Evolutionary conservation across 2,797 vertebrate genomes (phyloP), one percentile per base, ranked within the genome.

Genomic region (Ceryle rudis): DNA sequence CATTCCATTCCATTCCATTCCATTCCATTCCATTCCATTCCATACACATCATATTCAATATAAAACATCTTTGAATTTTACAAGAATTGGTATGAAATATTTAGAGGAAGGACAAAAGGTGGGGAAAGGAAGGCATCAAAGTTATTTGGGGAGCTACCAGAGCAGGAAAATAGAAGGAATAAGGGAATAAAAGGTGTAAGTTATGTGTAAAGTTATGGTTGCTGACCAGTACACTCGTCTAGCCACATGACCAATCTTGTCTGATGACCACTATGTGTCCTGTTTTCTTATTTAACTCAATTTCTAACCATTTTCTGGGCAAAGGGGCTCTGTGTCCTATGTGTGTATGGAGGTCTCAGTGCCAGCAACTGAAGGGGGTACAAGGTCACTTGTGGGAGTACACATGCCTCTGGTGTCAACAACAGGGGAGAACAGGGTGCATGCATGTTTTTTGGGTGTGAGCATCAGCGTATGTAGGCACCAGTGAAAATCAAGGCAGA

Each of bases 191-290:
- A 62, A 71, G 13, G 9, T 25, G 14, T 58, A 33, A 15, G 5
- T 57, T 28, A 16, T 1, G 0, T 14, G 18, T 31, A 25, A 25
- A 52, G n/a, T n/a, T n/a, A 21, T 39, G 19, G 11, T 17, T 83
- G 16, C 31, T 64, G 49, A 58, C 28, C 11, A 20, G 10, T 54
- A 29, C 11, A 14, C 7, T 74, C 54, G 25, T 29, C 15, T 29
- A 0, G 0, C 6, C 11, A 31, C 6, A 6, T 3, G 2, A 14
- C 0, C 0, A 47, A 4, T 57, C 28, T 61, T 69, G 22, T 47
- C 57, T 71, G 14, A 22, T 69, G 44, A 46, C 44, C 31, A 49
- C 4, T 3, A 5, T 20, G 11, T 58, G 19, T 29, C 25, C 6
- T 37, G 9, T 81, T 95, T 78, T 49, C 37, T 51, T 28, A 44